phyloP scores from a whole-genome alignment of 2,113 vertebrate genomes.

The Meleagris gallopavo region DNA sequence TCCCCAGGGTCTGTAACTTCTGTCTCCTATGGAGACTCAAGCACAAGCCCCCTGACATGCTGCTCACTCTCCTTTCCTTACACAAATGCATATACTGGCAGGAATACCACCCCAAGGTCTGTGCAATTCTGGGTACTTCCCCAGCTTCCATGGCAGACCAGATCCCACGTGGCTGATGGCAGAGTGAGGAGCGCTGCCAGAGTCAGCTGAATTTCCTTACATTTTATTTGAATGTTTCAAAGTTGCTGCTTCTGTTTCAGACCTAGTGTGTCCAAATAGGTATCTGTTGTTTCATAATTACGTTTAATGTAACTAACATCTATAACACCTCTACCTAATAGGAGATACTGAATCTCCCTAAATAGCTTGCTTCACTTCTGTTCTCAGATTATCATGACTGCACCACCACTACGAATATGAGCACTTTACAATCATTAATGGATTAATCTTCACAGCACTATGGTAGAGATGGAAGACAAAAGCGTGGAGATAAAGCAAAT shows the following conservation, averaged over 20 bases:
- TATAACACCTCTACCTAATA: not conserved
- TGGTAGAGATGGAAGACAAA: slow-evolving; percentile 47
- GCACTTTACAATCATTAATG: slow-evolving; percentile 44
- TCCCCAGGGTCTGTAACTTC: not conserved
- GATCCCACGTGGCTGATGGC: not conserved
- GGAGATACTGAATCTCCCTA: slow-evolving; percentile 19
- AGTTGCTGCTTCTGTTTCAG: not conserved
- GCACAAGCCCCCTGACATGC: not conserved
- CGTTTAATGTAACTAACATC: not conserved
- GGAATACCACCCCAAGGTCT: not conserved
- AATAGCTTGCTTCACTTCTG: slow-evolving; percentile 44
- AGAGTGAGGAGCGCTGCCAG: accelerated
- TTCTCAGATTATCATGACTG: not conserved
- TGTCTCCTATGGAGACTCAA: not conserved
- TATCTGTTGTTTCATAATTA: not conserved
- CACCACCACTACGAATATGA: slow-evolving; percentile 1
- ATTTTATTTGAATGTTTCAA: not conserved
- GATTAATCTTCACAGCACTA: slow-evolving; percentile 50
- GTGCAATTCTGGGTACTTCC: not conserved
- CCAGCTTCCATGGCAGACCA: not conserved
- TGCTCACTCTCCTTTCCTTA: not conserved
- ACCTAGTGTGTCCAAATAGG: not conserved
- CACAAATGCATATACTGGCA: not conserved
- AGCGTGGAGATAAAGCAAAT: slow-evolving; percentile 46
- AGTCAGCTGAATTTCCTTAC: not conserved